Conservation (phyloP, 1,140 invertebrate genomes). For the Coelopa frigida region DNA sequence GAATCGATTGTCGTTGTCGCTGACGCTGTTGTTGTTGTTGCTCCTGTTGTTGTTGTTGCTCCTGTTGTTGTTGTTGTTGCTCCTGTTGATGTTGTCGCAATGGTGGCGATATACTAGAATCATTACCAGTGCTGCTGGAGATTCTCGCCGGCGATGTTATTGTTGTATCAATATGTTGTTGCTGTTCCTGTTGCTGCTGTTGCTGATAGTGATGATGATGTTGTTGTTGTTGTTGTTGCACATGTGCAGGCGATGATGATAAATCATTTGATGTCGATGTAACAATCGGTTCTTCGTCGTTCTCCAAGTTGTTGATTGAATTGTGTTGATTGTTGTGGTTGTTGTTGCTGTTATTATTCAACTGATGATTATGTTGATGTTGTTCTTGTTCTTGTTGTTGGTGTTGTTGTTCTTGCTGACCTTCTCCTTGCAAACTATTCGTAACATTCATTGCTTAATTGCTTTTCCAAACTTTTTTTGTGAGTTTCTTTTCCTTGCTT, state of each 20-base stretch:
- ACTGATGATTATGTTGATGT: background rate
- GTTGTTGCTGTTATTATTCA: background rate
- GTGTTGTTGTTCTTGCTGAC: constrained; percentile 34
- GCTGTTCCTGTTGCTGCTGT: background rate
- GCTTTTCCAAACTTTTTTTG: too few species aligned
- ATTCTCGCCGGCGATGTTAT: constrained; percentile 18
- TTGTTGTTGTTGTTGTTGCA: too few species aligned
- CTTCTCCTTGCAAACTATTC: constrained; percentile 23
- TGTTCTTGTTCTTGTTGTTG: constrained; percentile 19
- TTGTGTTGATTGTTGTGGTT: background rate
- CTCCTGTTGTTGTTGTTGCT: background rate
- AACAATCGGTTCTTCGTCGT: constrained; percentile 14
- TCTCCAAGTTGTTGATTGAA: background rate
- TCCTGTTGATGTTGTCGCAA: constrained; percentile 3
- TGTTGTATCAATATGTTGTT: constrained; percentile 12
- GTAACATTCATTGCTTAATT: constrained; percentile 11
- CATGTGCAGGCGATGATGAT: background rate
- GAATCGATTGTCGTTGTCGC: constrained; percentile 6
- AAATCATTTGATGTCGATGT: constrained; percentile 14
- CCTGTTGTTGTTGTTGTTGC: constrained; percentile 5
- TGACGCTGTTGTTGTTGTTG: constrained; percentile 11
- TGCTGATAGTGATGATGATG: constrained; percentile 16
- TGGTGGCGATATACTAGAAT: constrained; percentile 6
- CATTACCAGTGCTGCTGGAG: constrained; percentile 16
- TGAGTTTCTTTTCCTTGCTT: too few species aligned